Evolutionary conservation across 2,113 vertebrate species (phyloP), one percentile per base, ranked within the genome.

Genomic region (Isichthys henryi): DNA sequence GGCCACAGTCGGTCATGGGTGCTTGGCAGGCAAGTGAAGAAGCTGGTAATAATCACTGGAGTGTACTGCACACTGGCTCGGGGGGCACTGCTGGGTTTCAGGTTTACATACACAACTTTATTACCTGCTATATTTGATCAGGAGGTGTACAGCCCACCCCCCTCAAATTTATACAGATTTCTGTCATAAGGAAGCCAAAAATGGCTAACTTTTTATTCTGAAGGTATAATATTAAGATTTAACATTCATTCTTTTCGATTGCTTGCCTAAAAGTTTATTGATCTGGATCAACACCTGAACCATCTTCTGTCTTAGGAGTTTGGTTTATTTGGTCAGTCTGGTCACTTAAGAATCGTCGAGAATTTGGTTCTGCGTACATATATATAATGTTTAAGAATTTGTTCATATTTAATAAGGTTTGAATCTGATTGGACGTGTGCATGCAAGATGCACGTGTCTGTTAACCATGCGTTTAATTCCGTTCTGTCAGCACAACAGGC

Each of bases 1-100:
- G 84, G 86, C 87, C 10, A 19, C 88, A 49, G 83, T 92, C 92
- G 52, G 77, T 92, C 93, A 91, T n/a, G 80, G 27, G 56, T 27
- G 56, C 83, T 89, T 89, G 91, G 89, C 86, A 82, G 66, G 86
- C 74, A n/a, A 82, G 88, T 74, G 45, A 88, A 46, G 58, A 45
- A 53, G 46, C 43, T 46, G 49, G 90, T 89, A 88, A 77, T 80
- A 82, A 88, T 91, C 58, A 52, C 66, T 31, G 66, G 66, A 74
- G 0, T 56, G 86, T 82, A 84, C 88, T 86, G 85, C 74, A 48
- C 45, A 52, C 3, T 48, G 35, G 48, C 43, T 86, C 2, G 13
- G 84, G 10, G 8, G 13, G 2, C 3, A 35, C 66, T 74, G 66
- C 1, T 74, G 10, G 9, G 3, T 9, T 35, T 74, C 35, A 74